phyloP scores from a whole-genome alignment of 2,888 invertebrate genomes.

The Heliconius sara region DNA sequence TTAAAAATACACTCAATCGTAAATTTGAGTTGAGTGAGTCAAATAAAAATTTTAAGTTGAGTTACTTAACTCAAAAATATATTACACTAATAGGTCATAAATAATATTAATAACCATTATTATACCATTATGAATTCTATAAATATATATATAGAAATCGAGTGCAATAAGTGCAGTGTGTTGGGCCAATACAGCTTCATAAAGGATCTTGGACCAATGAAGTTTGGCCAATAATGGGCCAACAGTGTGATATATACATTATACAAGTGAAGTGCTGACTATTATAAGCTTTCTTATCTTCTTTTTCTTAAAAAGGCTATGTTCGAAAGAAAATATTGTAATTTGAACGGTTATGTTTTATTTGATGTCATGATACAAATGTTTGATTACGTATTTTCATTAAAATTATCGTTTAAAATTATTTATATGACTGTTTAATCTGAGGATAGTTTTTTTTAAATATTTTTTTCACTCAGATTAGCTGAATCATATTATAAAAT shows the following conservation, averaged over 20 bases:
- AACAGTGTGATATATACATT: neutral
- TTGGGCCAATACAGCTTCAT: neutral
- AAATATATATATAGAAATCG: neutral
- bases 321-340: neutral
- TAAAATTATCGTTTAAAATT: neutral
- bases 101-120: neutral
- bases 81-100: neutral
- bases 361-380: constrained; percentile 5
- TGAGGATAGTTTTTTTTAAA: neutral
- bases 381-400: neutral
- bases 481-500: too few species aligned
- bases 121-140: neutral
- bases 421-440: neutral
- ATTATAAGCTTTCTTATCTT: neutral
- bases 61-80: neutral
- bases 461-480: neutral
- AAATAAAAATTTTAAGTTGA: neutral
- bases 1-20: neutral
- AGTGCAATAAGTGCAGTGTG: constrained; percentile 8
- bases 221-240: constrained; percentile 1
- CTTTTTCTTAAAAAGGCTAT: neutral
- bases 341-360: neutral
- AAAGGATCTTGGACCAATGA: neutral
- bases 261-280: constrained; percentile 7
- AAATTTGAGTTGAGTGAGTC: neutral